Conservation (phyloP, 1,140 invertebrate genomes). For the Drosophila sulfurigaster region DNA sequence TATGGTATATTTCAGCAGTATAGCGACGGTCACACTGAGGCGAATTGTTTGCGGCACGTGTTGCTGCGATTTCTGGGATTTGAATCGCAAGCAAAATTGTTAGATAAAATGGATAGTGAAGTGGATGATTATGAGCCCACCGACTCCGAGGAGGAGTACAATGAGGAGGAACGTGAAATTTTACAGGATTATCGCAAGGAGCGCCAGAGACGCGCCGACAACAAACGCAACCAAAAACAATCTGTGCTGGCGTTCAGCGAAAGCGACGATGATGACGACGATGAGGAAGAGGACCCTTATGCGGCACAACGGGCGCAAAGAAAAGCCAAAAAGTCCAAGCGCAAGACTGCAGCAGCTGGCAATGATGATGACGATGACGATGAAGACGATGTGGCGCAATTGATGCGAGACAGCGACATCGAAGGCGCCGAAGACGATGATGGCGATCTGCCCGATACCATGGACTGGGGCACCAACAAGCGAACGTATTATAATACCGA, state of each 20-base stretch:
- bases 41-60: slow-evolving; percentile 72
- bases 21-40: neutral
- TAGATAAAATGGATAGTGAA: slow-evolving; percentile 62
- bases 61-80: slow-evolving; percentile 16
- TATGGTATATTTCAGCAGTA: too few relatives aligned
- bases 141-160: slow-evolving; percentile 90
- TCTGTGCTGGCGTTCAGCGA: slow-evolving; percentile 88
- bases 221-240: slow-evolving; percentile 87
- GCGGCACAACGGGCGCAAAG: neutral
- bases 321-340: neutral
- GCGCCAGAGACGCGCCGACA: slow-evolving; percentile 83
- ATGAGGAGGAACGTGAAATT: slow-evolving; percentile 88
- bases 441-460: slow-evolving; percentile 90
- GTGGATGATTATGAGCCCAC: slow-evolving; percentile 87
- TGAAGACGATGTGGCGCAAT: slow-evolving; percentile 84
- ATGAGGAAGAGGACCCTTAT: slow-evolving; percentile 64
- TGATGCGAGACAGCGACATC: slow-evolving; percentile 89
- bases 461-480: slow-evolving; percentile 94
- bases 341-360: slow-evolving; percentile 5
- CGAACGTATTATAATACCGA: slow-evolving; percentile 93
- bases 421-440: slow-evolving; percentile 90
- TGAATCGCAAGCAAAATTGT: neutral
- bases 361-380: slow-evolving; percentile 84
- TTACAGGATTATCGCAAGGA: slow-evolving; percentile 87
- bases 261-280: slow-evolving; percentile 85